Evolutionary conservation across 2,113 vertebrate species (phyloP).

Genomic region (Sander lucioperca): DNA sequence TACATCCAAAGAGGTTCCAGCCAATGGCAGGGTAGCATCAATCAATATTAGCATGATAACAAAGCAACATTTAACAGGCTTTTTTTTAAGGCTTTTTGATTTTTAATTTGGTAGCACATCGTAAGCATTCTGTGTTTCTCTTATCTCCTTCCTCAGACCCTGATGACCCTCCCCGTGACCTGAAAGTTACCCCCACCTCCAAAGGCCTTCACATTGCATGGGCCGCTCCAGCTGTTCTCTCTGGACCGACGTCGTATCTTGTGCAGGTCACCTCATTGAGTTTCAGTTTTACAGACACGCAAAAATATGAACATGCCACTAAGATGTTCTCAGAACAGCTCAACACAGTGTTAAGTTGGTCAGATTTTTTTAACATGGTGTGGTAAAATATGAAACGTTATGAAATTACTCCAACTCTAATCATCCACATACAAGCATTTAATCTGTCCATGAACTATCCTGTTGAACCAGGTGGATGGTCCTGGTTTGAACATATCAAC

Average conservation of each 20-base stretch:
- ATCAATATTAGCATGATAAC: not conserved
- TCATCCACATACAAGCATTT: not conserved
- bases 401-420: not conserved
- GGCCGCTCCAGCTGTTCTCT: slow-evolving; percentile 89
- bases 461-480: slow-evolving; percentile 85
- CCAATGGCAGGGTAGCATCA: not conserved
- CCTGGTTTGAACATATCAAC: slow-evolving; percentile 86
- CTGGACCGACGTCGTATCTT: slow-evolving; percentile 93
- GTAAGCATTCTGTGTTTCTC: not conserved
- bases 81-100: not conserved
- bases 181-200: slow-evolving; percentile 86
- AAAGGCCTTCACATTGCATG: slow-evolving; percentile 89
- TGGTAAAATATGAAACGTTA: not conserved
- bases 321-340: not conserved
- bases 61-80: not conserved
- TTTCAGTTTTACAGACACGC: slow-evolving; percentile 33
- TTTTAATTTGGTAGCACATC: not conserved
- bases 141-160: slow-evolving; percentile 83
- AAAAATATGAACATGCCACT: not conserved
- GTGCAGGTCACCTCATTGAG: slow-evolving; percentile 88
- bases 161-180: slow-evolving; percentile 89
- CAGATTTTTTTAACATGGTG: not conserved
- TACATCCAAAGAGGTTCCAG: not conserved
- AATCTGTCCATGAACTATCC: slow-evolving; percentile 13
- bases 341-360: not conserved